A percentile compares a stretch with the other conserved stretches of the same genome.
Evolutionary conservation across 2,888 invertebrate species (phyloP).

Genomic region (Drosophila borealis): DNA sequence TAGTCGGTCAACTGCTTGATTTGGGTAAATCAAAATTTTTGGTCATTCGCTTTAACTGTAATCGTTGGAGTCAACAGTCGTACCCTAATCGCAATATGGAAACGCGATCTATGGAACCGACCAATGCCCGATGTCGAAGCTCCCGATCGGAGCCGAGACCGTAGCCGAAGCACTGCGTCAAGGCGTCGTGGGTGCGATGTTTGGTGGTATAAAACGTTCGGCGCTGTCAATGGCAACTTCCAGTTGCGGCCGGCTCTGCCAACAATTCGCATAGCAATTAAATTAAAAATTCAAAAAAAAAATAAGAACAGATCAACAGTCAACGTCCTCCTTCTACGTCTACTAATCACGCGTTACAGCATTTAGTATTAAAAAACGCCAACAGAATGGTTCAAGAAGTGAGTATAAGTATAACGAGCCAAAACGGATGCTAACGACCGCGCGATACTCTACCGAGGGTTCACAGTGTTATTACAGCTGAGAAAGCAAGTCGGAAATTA

Average conservation of each 20-base stretch:
- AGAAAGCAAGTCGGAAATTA: too few species aligned
- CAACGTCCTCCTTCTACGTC: slow-evolving; percentile 37
- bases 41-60: slow-evolving; percentile 28
- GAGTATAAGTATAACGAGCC: slow-evolving; percentile 34
- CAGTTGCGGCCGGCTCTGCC: slow-evolving; percentile 67
- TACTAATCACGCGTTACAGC: slow-evolving; percentile 19
- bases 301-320: slow-evolving; percentile 26
- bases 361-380: slow-evolving; percentile 28
- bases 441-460: slow-evolving; percentile 1
- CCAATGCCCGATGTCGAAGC: slow-evolving; percentile 45
- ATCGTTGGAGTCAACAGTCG: slow-evolving; percentile 2
- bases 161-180: slow-evolving; percentile 22
- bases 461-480: too few species aligned
- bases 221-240: slow-evolving; percentile 41
- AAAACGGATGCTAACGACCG: background rate
- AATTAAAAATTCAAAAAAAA: background rate
- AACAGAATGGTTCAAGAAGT: slow-evolving; percentile 61
- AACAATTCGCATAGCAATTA: slow-evolving; percentile 43
- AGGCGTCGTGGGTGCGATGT: slow-evolving; percentile 51
- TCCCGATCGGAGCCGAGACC: slow-evolving; percentile 18
- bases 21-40: slow-evolving; percentile 24
- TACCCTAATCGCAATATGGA: slow-evolving; percentile 19
- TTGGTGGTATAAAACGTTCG: slow-evolving; percentile 63
- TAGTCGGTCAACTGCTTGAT: background rate
- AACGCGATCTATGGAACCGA: slow-evolving; percentile 34